Conservation (phyloP, 2,113 vertebrate genomes). For the Drymodes brunneopygia region DNA sequence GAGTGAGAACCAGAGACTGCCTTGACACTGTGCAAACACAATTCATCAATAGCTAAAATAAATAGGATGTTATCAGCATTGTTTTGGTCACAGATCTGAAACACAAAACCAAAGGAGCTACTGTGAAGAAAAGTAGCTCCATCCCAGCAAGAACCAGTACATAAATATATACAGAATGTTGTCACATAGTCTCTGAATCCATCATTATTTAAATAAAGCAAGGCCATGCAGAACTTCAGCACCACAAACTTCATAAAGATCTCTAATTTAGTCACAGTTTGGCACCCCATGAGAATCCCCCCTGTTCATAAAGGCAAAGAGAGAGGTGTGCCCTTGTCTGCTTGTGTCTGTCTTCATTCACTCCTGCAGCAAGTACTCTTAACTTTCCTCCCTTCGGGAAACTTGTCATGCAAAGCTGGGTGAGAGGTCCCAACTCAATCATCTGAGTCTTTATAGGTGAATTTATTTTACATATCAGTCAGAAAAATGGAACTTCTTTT, state of each 20-base stretch:
- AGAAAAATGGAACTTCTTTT: not conserved
- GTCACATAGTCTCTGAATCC: not conserved
- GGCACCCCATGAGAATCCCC: accelerated
- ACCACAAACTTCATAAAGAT: not conserved
- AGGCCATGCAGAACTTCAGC: not conserved
- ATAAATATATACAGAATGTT: not conserved
- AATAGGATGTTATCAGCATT: not conserved
- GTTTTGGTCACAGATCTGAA: not conserved
- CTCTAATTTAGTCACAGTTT: not conserved
- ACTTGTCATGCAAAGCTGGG: not conserved
- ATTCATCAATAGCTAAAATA: not conserved
- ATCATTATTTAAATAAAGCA: not conserved
- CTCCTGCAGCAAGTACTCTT: not conserved
- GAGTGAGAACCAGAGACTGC: not conserved
- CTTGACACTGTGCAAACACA: not conserved
- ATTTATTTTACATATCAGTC: not conserved
- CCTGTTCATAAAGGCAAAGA: not conserved
- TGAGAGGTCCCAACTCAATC: not conserved
- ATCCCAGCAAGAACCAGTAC: not conserved
- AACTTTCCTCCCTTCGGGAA: not conserved
- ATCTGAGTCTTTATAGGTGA: not conserved
- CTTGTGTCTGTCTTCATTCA: not conserved
- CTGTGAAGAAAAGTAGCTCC: not conserved
- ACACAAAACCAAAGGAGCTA: not conserved
- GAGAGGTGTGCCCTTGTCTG: not conserved